Base-by-base conservation (phyloP, 23 tunicate species). In the Halocynthia aurantium region DNA sequence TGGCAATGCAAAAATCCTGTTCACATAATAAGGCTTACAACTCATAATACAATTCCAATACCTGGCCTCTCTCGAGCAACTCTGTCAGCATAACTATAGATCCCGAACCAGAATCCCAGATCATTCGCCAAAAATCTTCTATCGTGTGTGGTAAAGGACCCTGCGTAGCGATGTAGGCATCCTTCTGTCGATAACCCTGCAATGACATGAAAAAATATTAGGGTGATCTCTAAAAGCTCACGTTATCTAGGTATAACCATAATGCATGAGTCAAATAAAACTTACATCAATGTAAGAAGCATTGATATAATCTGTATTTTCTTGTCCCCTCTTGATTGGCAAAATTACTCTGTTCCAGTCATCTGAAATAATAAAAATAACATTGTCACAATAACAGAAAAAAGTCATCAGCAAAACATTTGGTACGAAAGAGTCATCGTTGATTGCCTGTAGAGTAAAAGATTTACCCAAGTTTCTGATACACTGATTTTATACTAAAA, bases 141-240 rank as follows among this genome's bases (percentile, higher is more conserved):
- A 86, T 83, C 8, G 98, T 92, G 81, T 92, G 98, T 31, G 91
- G 83, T 8, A 92, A 85, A 63, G 98, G 98, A 10, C 98, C 98
- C 67, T 92, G 98, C 52, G 98, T 92, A 7, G 98, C 98, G 72
- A 92, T 86, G 72, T 92, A 92, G 7, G 98, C 92, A 76, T 92
- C 98, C 75, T 86, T 86, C 61, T 92, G 98, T 7, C 98, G 84
- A 67, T 89, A 89, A 75, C 96, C 96, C 96, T 89, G 89, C n/a
- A 80, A 55, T 15, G 22, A 51, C n/a, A 57, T 10, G 64, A 22
- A 17, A 5, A 2, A 76, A 7, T 50, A n/a, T n/a, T n/a, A 6
- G 52, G 66, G 40, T 31, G 44, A 31, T 31, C 44, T 31, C 44
- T 1, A 2, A 31, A 2, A 31, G 44, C 44, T 31, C 44, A 31